Percentiles rank a stretch among this genome's conserved stretches.
These are phyloP conservation scores for Habrosyne pyritoides DNA, from an alignment of 2,888 invertebrate species.

Conservation along the genomic window DNA sequence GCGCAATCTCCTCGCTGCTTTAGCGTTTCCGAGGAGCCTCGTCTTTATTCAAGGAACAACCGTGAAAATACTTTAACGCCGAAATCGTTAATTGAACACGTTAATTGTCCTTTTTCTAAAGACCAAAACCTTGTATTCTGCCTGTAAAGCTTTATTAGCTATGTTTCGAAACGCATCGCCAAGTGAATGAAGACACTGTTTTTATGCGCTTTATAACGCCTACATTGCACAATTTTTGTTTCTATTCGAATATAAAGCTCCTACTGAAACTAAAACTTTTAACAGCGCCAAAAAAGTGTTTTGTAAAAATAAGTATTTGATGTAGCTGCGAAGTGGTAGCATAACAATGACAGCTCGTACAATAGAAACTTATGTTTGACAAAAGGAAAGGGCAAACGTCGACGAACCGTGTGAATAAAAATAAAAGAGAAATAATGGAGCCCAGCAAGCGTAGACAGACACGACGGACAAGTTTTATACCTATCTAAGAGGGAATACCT, in stretches of 20 bases:
- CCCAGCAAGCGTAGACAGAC: constrained; percentile 40
- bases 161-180: constrained; percentile 26
- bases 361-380: constrained; percentile 67
- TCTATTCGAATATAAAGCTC: background rate
- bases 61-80: constrained; percentile 64
- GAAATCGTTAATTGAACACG: constrained; percentile 59
- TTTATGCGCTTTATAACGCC: background rate
- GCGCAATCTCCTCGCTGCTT: constrained; percentile 55
- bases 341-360: constrained; percentile 66
- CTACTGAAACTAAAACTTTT: background rate
- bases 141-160: constrained; percentile 31
- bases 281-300: constrained; percentile 33
- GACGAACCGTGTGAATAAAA: constrained; percentile 63
- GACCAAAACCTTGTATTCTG: constrained; percentile 40
- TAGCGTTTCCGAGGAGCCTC: constrained; percentile 57
- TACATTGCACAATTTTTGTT: background rate
- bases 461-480: constrained; percentile 13
- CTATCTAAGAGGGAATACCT: constrained; percentile 5
- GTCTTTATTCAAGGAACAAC: constrained; percentile 72
- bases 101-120: constrained; percentile 55
- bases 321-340: constrained; percentile 50
- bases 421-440: constrained; percentile 58
- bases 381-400: constrained; percentile 58
- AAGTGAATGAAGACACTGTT: constrained; percentile 22
- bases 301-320: constrained; percentile 44